Base-by-base conservation (phyloP, 2,113 vertebrate genomes). In the Cranoglanis bouderius region DNA sequence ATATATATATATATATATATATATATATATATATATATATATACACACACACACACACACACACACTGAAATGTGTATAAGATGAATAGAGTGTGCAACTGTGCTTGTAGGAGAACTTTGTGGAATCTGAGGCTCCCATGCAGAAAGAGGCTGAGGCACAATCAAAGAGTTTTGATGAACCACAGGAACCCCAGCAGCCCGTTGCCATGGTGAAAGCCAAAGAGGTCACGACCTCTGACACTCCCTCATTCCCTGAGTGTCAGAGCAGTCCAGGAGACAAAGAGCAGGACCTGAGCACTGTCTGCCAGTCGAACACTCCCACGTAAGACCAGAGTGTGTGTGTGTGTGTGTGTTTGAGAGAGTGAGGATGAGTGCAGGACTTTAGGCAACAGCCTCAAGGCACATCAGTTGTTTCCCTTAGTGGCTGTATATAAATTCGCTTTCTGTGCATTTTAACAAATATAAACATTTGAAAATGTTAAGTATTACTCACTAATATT, bases 251-350 rank as follows among this genome's bases (percentile, higher is more conserved):
- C 7, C 78, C 89, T 4, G 63, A 84, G 9, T 91, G 91, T 75
- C 88, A 85, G 65, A 91, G 84, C 0, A 35, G 24, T 0, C 46
- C 92, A 49, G 87, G 91, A 32, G 94, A 94, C 59, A 63, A 85
- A 0, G 93, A 94, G 78, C 93, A 93, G 80, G 95, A 95, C 92
- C 94, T 96, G 87, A 93, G 72, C 26, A 61, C 92, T 61, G 90
- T 96, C 92, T 96, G 94, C 82, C 95, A 95, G 92, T 94, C 93
- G 84, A 94, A 89, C 93, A 92, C 93, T 1, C 94, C 92, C 85
- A 96, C 95, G 95, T 96, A 92, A 94, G 94, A 29, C 12, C 12
- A 21, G 2, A 63, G 21, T 57, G n/a, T 88, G 16, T 89, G 49
- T n/a, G 38, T 82, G 75, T 89, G 43, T 91, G 85, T 85, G 70